A percentile compares a stretch with the other conserved stretches of the same genome.
These are phyloP conservation scores for Acipenser ruthenus DNA, from an alignment of 2,797 vertebrate genomes.

Conservation along the genomic window DNA sequence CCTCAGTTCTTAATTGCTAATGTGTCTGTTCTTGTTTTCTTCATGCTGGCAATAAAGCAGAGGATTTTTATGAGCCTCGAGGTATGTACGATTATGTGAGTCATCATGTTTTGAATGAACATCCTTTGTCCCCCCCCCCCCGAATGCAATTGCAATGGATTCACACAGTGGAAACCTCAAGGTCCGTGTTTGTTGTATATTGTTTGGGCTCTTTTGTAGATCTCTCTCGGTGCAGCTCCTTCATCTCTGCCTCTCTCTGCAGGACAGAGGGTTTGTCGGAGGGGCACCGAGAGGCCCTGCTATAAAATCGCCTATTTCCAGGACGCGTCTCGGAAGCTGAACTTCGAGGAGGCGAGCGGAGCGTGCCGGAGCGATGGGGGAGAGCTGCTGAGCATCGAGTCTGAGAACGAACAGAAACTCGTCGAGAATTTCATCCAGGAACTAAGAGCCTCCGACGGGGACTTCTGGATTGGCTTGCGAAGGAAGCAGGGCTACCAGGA, in stretches of 20 bases:
- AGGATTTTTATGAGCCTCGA: constrained; percentile 31
- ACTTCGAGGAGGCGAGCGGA: constrained; percentile 67
- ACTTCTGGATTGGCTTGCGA: constrained; percentile 89
- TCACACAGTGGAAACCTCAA: too few relatives aligned
- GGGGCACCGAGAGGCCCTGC: constrained; percentile 79
- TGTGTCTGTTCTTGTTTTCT: constrained; percentile 16
- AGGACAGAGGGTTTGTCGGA: constrained; percentile 80
- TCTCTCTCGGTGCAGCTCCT: too few relatives aligned
- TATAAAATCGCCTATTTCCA: constrained; percentile 83
- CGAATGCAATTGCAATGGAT: too few relatives aligned
- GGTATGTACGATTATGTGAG: constrained; percentile 18
- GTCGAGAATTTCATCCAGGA: constrained; percentile 71
- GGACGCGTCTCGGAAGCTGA: constrained; percentile 64
- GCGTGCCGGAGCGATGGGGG: constrained; percentile 71
- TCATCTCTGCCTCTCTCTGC: neutral
- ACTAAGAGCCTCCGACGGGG: constrained; percentile 69
- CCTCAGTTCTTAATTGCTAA: neutral
- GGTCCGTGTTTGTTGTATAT: too few relatives aligned
- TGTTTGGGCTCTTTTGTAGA: too few relatives aligned
- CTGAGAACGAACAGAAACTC: constrained; percentile 75
- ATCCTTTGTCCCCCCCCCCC: too few relatives aligned
- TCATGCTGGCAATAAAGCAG: constrained; percentile 8
- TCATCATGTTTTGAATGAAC: too few relatives aligned
- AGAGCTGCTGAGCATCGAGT: constrained; percentile 78
- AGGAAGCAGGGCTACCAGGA: constrained; percentile 47